Evolutionary conservation across 2,888 invertebrate species (phyloP), one percentile per base, ranked within the genome.

Genomic region (Galerucella nymphaeae): DNA sequence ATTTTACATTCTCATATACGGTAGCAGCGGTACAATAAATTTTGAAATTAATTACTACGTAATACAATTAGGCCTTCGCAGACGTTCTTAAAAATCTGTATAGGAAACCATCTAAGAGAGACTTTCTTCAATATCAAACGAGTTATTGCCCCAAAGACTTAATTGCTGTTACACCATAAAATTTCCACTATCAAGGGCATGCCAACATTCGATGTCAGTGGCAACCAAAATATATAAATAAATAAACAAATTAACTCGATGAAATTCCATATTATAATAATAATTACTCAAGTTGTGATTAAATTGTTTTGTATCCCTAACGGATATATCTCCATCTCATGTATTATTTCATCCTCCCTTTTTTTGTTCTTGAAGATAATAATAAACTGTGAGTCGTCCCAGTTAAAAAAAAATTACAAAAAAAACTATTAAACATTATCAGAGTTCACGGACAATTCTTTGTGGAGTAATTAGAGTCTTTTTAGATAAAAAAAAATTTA

Each of bases 81-180:
- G 59, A 59, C 30, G 59, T n/a, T n/a, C n/a, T 16, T 14, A 42
- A 42, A 42, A 41, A 61, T 16, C 16, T 61, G 16, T 18, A 62
- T 30, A 62, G 42, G 42, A 62, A 62, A 62, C 42, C 16, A 42
- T 62, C 18, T 8, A 16, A 62, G 38, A 62, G 14, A 62, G 10
- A 62, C 61, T 62, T 62, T 62, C 61, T 41, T 62, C 61, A 5
- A 62, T 62, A 62, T 62, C 16, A 38, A 61, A 41, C 38, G 18
- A 62, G 61, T 62, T 62, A 41, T 62, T 42, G 61, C 61, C 42
- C 42, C 61, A 62, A 62, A 62, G 61, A 42, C 61, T 62, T 42
- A 42, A 62, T 42, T 62, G 30, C 30, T 30, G 16, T 62, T 62
- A 62, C 41, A 42, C 16, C 42, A 62, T 62, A 62, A 16, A 62